Percentiles rank a stretch among this genome's conserved stretches.
phyloP scores from a whole-genome alignment of 1,140 invertebrate genomes.

The Drepana arcuata region DNA sequence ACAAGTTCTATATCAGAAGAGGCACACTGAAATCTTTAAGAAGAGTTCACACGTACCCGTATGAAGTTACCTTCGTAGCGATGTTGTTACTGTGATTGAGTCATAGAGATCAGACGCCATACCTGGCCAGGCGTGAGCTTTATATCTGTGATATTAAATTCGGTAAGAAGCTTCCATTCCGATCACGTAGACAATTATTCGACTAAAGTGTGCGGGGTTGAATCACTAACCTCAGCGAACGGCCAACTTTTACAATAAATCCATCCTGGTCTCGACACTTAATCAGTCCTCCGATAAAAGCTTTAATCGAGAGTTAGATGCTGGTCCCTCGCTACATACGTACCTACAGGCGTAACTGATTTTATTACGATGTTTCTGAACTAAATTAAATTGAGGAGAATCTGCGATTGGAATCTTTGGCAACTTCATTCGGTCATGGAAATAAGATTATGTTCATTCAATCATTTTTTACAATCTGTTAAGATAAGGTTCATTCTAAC shows the following conservation, averaged over 20 bases:
- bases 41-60: too few relatives aligned
- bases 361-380: slow-evolving; percentile 28
- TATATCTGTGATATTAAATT: slow-evolving; percentile 48
- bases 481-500: too few relatives aligned
- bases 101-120: slow-evolving; percentile 9
- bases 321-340: too few relatives aligned
- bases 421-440: too few relatives aligned
- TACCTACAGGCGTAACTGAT: slow-evolving; percentile 41
- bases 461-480: too few relatives aligned
- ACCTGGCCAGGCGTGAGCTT: slow-evolving; percentile 20
- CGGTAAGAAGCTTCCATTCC: slow-evolving; percentile 45
- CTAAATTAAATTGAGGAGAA: slow-evolving; percentile 24
- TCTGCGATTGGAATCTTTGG: slow-evolving; percentile 14
- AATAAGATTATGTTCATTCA: too few relatives aligned
- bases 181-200: slow-evolving; percentile 70
- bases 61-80: too few relatives aligned
- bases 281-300: slow-evolving; percentile 60
- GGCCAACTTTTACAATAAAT: slow-evolving; percentile 65
- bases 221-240: slow-evolving; percentile 64
- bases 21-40: too few relatives aligned
- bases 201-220: slow-evolving; percentile 63
- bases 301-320: slow-evolving; percentile 54
- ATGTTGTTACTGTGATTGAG: too few relatives aligned
- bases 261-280: slow-evolving; percentile 61
- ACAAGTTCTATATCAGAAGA: too few relatives aligned